A percentile compares a stretch with the other conserved stretches of the same genome.
Evolutionary conservation across 2,888 invertebrate species (phyloP).

Genomic region (Drosophila colorata): DNA sequence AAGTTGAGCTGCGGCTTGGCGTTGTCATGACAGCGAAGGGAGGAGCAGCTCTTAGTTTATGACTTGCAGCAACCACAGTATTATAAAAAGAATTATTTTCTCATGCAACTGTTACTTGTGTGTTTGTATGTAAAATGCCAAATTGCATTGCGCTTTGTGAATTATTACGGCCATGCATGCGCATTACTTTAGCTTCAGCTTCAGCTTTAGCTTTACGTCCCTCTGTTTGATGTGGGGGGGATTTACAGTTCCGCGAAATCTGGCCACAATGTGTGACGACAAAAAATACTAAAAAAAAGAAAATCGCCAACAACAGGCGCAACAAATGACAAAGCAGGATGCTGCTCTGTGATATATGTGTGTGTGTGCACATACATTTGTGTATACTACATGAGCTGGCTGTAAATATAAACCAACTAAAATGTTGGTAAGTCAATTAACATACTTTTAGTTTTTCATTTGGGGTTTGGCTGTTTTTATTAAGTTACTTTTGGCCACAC

Average conservation of each 20-base stretch:
- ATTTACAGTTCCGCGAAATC: conserved; percentile 59
- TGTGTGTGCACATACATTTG: background rate
- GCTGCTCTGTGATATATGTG: conserved; percentile 14
- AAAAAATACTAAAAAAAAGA: conserved; percentile 23
- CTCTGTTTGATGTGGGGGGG: conserved; percentile 8
- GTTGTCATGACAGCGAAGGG: conserved; percentile 39
- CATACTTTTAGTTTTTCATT: background rate
- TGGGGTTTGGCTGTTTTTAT: background rate
- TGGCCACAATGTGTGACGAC: conserved; percentile 73
- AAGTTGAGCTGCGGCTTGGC: conserved; percentile 36
- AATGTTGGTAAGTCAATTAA: conserved; percentile 16
- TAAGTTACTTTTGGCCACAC: background rate
- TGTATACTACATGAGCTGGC: background rate
- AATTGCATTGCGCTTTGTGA: conserved; percentile 66
- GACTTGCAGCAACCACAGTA: conserved; percentile 27
- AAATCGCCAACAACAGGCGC: conserved; percentile 3
- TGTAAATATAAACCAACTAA: background rate
- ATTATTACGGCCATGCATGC: conserved; percentile 65
- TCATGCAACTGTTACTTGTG: conserved; percentile 20
- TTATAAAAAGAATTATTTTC: conserved; percentile 22
- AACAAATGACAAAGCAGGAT: conserved; percentile 41
- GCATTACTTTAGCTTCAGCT: conserved; percentile 40
- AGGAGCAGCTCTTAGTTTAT: conserved; percentile 46
- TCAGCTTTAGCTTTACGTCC: conserved; percentile 10
- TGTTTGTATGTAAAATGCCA: conserved; percentile 43